These are phyloP conservation scores for Apomyelois bistriatella DNA, from an alignment of 2,888 invertebrate species.

Conservation along the genomic window DNA sequence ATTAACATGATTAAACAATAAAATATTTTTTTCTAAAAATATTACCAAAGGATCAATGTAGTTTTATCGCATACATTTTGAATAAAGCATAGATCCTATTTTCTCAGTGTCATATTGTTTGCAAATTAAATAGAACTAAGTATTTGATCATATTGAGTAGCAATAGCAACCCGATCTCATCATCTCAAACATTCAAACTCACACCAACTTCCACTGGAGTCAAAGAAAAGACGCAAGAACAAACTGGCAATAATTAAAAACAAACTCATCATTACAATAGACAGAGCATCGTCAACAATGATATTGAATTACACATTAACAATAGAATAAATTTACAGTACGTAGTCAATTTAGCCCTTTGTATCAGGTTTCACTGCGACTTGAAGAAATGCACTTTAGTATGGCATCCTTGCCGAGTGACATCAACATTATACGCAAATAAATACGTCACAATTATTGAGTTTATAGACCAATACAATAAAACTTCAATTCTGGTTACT, in stretches of 20 bases:
- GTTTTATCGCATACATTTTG: too few species aligned
- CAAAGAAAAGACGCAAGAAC: background rate
- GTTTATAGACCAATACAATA: too few species aligned
- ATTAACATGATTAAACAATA: too few species aligned
- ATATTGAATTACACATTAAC: conserved; percentile 3
- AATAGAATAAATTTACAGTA: background rate
- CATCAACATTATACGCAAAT: conserved; percentile 4
- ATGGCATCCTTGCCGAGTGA: background rate
- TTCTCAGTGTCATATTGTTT: too few species aligned
- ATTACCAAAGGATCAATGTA: too few species aligned
- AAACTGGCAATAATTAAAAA: background rate
- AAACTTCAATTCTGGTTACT: background rate
- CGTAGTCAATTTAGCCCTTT: conserved; percentile 8
- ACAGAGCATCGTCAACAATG: background rate
- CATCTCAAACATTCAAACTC: background rate
- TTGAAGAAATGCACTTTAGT: conserved; percentile 8
- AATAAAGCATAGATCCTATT: too few species aligned
- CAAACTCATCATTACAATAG: background rate
- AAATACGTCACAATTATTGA: conserved; percentile 1
- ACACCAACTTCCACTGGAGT: background rate
- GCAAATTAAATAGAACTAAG: too few species aligned
- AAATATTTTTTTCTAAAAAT: too few species aligned
- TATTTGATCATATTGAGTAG: too few species aligned
- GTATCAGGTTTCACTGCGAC: conserved; percentile 2
- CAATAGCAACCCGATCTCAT: too few species aligned